phyloP scores from a whole-genome alignment of 2,888 invertebrate genomes.

The Brassicogethes aeneus region DNA sequence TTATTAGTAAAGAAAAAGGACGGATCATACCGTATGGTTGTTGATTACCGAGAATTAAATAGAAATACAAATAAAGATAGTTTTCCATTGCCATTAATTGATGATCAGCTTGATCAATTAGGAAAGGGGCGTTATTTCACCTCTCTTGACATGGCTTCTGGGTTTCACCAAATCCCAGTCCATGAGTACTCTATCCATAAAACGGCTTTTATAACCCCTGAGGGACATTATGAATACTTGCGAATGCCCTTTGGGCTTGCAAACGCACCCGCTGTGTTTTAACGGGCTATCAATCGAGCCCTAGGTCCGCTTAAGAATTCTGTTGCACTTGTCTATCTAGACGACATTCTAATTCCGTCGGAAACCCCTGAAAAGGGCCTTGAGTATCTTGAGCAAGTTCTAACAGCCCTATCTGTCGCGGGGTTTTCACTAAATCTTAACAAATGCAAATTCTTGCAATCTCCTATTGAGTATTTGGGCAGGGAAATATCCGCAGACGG shows the following conservation, averaged over 20 bases:
- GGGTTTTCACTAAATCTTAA: constrained; percentile 7
- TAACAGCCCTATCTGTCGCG: constrained; percentile 6
- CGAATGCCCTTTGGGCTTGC: constrained; percentile 31
- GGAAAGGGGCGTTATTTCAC: constrained; percentile 19
- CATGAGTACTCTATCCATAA: constrained; percentile 15
- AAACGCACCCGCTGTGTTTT: constrained; percentile 30
- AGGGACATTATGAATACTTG: constrained; percentile 28
- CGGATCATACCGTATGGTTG: constrained; percentile 12
- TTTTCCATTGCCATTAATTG: constrained; percentile 15
- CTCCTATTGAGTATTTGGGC: constrained; percentile 10
- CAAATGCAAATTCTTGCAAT: too few species aligned
- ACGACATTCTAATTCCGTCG: constrained; percentile 22
- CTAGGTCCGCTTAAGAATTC: constrained; percentile 10
- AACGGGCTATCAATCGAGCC: constrained; percentile 19
- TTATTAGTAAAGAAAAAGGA: constrained; percentile 16
- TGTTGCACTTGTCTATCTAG: constrained; percentile 17
- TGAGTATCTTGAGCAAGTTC: constrained; percentile 6
- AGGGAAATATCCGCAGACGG: constrained; percentile 7
- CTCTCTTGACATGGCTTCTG: constrained; percentile 22
- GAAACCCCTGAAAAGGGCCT: constrained; percentile 13
- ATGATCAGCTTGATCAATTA: constrained; percentile 19
- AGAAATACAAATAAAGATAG: constrained; percentile 13
- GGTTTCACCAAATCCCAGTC: constrained; percentile 30
- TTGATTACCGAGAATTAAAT: constrained; percentile 21
- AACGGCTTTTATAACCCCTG: too few species aligned